Conservation (phyloP, 2,888 invertebrate genomes). For the Rhorus exstirpatorius region DNA sequence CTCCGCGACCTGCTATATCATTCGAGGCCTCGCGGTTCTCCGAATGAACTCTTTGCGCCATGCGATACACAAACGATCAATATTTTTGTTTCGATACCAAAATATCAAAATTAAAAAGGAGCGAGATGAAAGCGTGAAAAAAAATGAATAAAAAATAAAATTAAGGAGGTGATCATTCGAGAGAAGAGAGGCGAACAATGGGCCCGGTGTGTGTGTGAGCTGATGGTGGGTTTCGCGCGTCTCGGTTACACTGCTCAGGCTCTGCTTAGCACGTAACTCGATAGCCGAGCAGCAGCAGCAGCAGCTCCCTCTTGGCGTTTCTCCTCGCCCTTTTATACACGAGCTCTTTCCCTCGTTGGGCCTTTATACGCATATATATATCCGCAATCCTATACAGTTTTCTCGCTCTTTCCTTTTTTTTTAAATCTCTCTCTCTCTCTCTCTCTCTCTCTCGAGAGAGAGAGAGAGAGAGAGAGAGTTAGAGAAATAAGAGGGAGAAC, state of each 20-base stretch:
- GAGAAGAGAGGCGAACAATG: slow-evolving; percentile 76
- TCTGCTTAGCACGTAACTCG: slow-evolving; percentile 84
- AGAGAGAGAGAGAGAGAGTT: too few species aligned
- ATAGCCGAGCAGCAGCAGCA: slow-evolving; percentile 76
- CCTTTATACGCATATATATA: slow-evolving; percentile 23
- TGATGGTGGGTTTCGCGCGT: slow-evolving; percentile 73
- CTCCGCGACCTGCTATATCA: slow-evolving; percentile 52
- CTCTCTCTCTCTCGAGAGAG: too few species aligned
- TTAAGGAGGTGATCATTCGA: slow-evolving; percentile 56
- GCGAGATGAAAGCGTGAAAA: slow-evolving; percentile 27
- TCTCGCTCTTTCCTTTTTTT: slow-evolving; percentile 33
- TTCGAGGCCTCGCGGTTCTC: slow-evolving; percentile 37
- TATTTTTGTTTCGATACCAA: slow-evolving; percentile 62
- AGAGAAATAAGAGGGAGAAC: slow-evolving; percentile 26
- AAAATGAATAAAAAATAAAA: slow-evolving; percentile 51
- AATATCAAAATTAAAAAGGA: slow-evolving; percentile 47
- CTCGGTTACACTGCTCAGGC: slow-evolving; percentile 80
- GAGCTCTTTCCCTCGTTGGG: slow-evolving; percentile 38
- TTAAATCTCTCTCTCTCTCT: too few species aligned
- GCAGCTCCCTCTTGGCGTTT: slow-evolving; percentile 59
- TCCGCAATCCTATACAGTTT: slow-evolving; percentile 65
- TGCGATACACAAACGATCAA: slow-evolving; percentile 54
- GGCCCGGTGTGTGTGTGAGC: slow-evolving; percentile 73
- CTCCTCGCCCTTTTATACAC: slow-evolving; percentile 58
- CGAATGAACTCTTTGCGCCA: slow-evolving; percentile 54